Evolutionary conservation across 2,113 vertebrate genomes (phyloP), one percentile per base, ranked within the genome.

Genomic region (Caranx melampygus): DNA sequence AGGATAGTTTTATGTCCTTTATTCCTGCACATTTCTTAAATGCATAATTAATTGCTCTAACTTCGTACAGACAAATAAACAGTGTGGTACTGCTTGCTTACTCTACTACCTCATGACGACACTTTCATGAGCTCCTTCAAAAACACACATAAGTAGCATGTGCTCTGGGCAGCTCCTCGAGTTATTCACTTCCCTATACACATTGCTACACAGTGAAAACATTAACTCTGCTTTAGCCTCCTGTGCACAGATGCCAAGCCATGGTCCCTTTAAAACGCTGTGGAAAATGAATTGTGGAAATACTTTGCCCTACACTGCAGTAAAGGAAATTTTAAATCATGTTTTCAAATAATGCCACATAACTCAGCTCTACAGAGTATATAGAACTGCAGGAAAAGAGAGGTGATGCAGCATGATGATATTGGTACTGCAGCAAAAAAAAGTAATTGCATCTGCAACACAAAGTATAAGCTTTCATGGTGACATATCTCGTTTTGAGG

Each of bases 261-360:
- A 42, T 20, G 57, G 51, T 73, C 9, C 58, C 40, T 78, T 83
- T 79, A 81, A 86, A 82, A 64, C 13, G 1, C 35, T 15, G 31
- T 74, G 74, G 83, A 83, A 89, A 91, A 86, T 78, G 71, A 83
- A 68, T 60, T 58, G 84, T 75, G 73, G 87, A 90, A 91, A 88
- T 75, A 72, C 69, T 89, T 77, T 74, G 75, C 45, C 79, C 62
- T 65, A 51, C 40, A 31, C 84, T 70, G 72, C 75, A 83, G 70
- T 37, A 63, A 83, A 75, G 75, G 81, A 89, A 84, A 87, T 79
- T 84, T 88, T 79, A 89, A 89, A 89, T 91, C 83, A 92, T 35
- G 65, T 83, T 92, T 89, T 88, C 85, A 92, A 90, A 92, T 92
- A 93, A 91, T 87, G 86, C 72, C 72, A 74, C 81, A 87, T 90